These are phyloP conservation scores for Clanis bilineata DNA, from an alignment of 2,888 invertebrate species.

Conservation along the genomic window DNA sequence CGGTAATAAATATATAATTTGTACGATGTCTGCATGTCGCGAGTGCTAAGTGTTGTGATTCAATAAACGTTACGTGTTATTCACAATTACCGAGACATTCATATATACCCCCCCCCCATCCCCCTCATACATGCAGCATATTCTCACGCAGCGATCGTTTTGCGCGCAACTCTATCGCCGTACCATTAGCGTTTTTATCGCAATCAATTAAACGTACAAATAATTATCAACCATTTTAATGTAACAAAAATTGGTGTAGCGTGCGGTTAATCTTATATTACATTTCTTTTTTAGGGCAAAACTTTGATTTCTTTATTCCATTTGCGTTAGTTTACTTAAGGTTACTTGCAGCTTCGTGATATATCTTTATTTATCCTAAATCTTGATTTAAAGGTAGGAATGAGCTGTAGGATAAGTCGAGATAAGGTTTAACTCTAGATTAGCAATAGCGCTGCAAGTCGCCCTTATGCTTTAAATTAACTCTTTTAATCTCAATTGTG, in stretches of 20 bases:
- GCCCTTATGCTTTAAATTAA: no score
- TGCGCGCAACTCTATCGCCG: background rate
- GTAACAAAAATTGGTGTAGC: background rate
- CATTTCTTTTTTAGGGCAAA: background rate
- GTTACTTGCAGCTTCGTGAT: no score
- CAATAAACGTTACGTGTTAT: background rate
- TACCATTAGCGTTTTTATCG: background rate
- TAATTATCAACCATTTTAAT: background rate
- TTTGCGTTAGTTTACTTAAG: background rate
- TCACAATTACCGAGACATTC: constrained; percentile 1
- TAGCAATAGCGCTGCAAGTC: no score
- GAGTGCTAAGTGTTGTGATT: background rate
- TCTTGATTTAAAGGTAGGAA: no score
- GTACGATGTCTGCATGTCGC: no score
- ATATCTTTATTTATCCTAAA: no score
- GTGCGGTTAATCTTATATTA: background rate
- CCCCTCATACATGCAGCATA: background rate
- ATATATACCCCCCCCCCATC: background rate
- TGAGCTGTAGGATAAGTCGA: no score
- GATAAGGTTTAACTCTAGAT: no score
- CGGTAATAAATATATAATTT: no score
- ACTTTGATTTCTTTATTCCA: background rate
- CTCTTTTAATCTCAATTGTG: background rate
- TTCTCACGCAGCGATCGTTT: background rate
- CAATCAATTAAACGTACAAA: background rate